phyloP scores from a whole-genome alignment of 37 sponge, comb jelly and placozoan genomes.

The Amphimedon queenslandica region DNA sequence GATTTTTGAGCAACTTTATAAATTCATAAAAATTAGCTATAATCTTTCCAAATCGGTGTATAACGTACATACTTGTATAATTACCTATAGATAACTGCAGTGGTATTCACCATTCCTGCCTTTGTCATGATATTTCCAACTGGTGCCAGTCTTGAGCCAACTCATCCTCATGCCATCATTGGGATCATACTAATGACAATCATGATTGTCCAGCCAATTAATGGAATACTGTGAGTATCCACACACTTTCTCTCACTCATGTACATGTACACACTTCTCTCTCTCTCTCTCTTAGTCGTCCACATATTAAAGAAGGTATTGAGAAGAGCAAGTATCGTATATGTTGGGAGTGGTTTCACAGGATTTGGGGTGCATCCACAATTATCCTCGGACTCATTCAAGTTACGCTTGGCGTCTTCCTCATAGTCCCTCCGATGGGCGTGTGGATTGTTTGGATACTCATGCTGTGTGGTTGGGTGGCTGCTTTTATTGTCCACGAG shows the following conservation, averaged over 20 bases:
- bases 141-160: constrained; percentile 16
- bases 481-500: constrained; percentile 19
- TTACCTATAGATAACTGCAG: constrained; percentile 26
- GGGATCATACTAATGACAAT: constrained; percentile 45
- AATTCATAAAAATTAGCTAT: no score
- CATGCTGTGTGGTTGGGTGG: constrained; percentile 18
- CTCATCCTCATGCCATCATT: constrained; percentile 63
- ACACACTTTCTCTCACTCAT: neutral
- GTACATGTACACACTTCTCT: neutral
- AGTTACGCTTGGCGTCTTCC: constrained; percentile 53
- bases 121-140: constrained; percentile 39
- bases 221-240: constrained; percentile 49
- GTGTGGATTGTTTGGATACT: constrained; percentile 55
- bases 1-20: no score
- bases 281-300: constrained; percentile 20
- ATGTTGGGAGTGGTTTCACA: constrained; percentile 55
- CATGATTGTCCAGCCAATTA: constrained; percentile 54
- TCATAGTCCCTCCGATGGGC: constrained; percentile 39
- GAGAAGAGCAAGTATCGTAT: constrained; percentile 21
- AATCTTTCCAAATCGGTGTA: no score
- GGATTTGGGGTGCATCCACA: constrained; percentile 8
- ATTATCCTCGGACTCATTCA: constrained; percentile 30
- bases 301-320: constrained; percentile 25
- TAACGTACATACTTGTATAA: neutral
- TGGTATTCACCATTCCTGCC: constrained; percentile 25